Evolutionary conservation across 2,113 vertebrate species (phyloP).

Genomic region (Oreochromis aureus): DNA sequence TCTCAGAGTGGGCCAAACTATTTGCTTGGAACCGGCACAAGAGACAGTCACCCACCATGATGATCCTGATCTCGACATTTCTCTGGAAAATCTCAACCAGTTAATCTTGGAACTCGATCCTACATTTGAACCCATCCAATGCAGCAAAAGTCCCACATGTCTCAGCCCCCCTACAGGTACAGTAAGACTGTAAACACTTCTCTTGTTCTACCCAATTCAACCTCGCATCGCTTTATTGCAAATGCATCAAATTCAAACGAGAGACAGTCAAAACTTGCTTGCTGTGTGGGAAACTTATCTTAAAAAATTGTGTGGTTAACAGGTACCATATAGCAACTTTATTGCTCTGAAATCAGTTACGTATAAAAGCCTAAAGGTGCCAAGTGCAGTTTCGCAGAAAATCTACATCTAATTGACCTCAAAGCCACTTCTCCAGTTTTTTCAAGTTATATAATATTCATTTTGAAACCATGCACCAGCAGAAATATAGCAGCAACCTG

Average conservation of each 20-base stretch:
- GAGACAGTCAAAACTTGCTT: background rate
- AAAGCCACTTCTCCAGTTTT: fast-evolving
- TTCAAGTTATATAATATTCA: background rate
- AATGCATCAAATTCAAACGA: background rate
- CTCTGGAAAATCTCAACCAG: slow-evolving; percentile 77
- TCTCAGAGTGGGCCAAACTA: slow-evolving; percentile 75
- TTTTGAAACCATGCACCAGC: background rate
- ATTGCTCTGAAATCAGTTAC: background rate
- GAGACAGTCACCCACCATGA: background rate
- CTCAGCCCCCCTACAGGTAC: slow-evolving; percentile 45
- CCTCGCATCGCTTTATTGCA: background rate
- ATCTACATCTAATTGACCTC: background rate
- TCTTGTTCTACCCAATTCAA: background rate
- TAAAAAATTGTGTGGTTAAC: background rate
- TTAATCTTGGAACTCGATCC: slow-evolving; percentile 84
- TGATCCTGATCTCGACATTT: slow-evolving; percentile 60
- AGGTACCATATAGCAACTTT: background rate
- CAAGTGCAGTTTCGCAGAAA: background rate
- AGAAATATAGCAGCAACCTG: background rate
- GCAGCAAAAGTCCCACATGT: background rate
- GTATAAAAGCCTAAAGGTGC: background rate
- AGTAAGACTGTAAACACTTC: background rate
- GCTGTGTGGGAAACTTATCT: background rate
- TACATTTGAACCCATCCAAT: slow-evolving; percentile 66
- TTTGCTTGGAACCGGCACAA: slow-evolving; percentile 46